Evolutionary conservation across 2,113 vertebrate species (phyloP).

Genomic region (Python bivittatus): DNA sequence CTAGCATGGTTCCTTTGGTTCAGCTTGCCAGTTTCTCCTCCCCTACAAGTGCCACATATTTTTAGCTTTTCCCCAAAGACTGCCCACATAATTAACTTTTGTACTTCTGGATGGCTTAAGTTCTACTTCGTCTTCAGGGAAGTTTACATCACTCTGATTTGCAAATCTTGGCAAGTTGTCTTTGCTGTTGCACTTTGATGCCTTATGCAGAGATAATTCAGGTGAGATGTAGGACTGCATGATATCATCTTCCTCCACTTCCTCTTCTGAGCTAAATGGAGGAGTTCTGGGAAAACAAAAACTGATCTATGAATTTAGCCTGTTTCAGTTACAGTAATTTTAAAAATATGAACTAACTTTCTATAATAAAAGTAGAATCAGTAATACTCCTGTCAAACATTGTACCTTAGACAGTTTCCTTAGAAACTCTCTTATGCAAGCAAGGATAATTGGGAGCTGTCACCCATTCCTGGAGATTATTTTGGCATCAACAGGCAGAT

Average conservation of each 20-base stretch:
- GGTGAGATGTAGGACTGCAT: slow-evolving; percentile 52
- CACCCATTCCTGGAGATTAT: not conserved
- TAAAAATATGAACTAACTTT: not conserved
- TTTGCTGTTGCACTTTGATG: slow-evolving; percentile 32
- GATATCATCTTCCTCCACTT: slow-evolving; percentile 67
- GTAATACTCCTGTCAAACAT: not conserved
- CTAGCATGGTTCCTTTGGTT: not conserved
- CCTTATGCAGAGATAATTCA: slow-evolving; percentile 36
- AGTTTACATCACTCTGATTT: slow-evolving; percentile 67
- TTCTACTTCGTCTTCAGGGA: slow-evolving; percentile 70
- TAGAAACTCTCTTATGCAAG: not conserved
- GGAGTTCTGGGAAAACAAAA: slow-evolving; percentile 74
- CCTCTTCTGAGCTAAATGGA: slow-evolving; percentile 88
- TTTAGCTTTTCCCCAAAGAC: not conserved
- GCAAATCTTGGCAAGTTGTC: slow-evolving; percentile 49
- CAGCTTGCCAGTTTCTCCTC: not conserved
- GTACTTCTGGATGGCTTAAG: slow-evolving; percentile 70
- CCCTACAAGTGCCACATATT: not conserved
- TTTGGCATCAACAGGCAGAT: not conserved
- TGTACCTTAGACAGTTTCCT: too few species aligned
- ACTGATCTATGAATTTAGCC: fast-evolving
- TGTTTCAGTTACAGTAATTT: not conserved
- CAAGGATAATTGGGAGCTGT: not conserved
- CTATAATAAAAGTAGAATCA: not conserved
- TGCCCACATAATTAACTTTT: not conserved